A percentile compares a stretch with the other conserved stretches of the same genome.
Conservation (phyloP, 2,888 invertebrate genomes). For the Timandra comae region DNA sequence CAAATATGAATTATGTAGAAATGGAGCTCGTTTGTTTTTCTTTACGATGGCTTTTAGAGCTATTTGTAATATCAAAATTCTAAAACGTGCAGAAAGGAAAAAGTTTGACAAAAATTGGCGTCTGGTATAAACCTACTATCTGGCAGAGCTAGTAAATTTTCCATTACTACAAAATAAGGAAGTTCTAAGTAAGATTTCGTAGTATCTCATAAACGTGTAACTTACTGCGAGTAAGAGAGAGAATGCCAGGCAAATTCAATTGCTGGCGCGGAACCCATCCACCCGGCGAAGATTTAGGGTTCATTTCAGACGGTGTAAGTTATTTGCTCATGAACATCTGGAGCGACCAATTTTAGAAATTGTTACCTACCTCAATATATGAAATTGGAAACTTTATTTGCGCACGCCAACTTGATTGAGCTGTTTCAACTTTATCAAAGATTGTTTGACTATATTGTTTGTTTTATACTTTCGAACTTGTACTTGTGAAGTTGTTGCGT, state of each 20-base stretch:
- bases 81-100: too few relatives aligned
- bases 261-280: slow-evolving; percentile 60
- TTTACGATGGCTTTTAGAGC: too few relatives aligned
- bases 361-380: slow-evolving; percentile 19
- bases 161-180: slow-evolving; percentile 3
- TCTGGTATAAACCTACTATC: too few relatives aligned
- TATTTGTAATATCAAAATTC: too few relatives aligned
- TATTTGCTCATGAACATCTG: slow-evolving; percentile 70
- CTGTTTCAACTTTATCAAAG: slow-evolving; percentile 9
- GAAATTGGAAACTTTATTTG: slow-evolving; percentile 21
- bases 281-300: slow-evolving; percentile 62
- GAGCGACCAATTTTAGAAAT: slow-evolving; percentile 31
- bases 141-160: too few relatives aligned
- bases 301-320: slow-evolving; percentile 64
- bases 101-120: too few relatives aligned
- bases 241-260: slow-evolving; percentile 59
- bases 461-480: too few relatives aligned
- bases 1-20: too few relatives aligned
- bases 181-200: slow-evolving; percentile 22
- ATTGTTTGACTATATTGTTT: too few relatives aligned
- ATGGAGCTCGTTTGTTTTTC: too few relatives aligned
- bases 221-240: slow-evolving; percentile 22
- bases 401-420: slow-evolving; percentile 16
- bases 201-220: slow-evolving; percentile 19
- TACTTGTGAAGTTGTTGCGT: slow-evolving; percentile 11